Evolutionary conservation across 92 coral and sea anemone species (phyloP), one percentile per base, ranked within the genome.

Genomic region (Palythoa heliodiscus): DNA sequence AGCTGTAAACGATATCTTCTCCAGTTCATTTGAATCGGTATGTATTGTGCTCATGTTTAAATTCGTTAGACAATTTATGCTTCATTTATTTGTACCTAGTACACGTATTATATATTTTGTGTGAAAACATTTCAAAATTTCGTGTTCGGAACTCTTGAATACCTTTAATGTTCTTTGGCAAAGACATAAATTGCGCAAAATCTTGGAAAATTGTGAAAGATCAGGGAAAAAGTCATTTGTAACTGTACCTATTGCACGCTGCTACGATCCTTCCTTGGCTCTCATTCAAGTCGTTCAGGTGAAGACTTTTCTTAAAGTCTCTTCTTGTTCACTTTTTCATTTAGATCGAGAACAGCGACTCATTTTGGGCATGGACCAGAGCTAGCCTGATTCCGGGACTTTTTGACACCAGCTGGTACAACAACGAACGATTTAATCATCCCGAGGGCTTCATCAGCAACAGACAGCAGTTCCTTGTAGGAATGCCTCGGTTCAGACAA

Each of bases 401-500:
- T 60, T 96, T 92, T 72, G 93, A 89, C 39, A 91, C 93, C 63
- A 89, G 66, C 29, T 94, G 98, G 98, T 96, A 96, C 85, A 89
- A 90, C 67, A 87, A 84, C 43, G 87, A 67, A 40, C 91, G 73
- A 47, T 86, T 93, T 23, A 77, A 73, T 9, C 60, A 91, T 14
- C 88, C 92, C 12, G 97, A 96, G 66, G 98, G 98, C 0, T 96
- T 91, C 76, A 91, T 96, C 67, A 86, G 92, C 76, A 92, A 83
- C 75, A 89, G 85, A 67, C 92, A 94, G 48, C 89, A 90, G 19
- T 96, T 94, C 86, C 94, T 96, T 20, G 96, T 96, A 63, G 98
- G 98, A 60, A 95, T 96, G 96, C 98, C 98, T 11, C 91, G 98
- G 63, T 77, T 96, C 13, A 92, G 95, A 81, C 94, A 92, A 86